These are phyloP conservation scores for Psix sp. DNA, from an alignment of 1,140 invertebrate species.

Conservation along the genomic window DNA sequence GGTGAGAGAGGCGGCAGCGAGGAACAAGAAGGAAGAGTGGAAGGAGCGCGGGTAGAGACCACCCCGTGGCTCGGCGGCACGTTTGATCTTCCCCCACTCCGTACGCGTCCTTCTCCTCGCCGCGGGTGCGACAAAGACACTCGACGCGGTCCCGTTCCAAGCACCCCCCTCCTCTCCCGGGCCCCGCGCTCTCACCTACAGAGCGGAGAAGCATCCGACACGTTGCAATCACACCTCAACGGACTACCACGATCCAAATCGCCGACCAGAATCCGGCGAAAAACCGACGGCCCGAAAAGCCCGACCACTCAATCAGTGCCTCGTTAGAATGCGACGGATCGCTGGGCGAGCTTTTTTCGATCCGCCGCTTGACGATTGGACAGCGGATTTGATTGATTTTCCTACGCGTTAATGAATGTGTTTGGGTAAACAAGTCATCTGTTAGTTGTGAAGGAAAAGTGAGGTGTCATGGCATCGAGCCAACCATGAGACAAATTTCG, in stretches of 20 bases:
- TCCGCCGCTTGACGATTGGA: neutral
- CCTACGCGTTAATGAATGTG: too few relatives aligned
- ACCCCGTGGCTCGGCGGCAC: constrained; percentile 77
- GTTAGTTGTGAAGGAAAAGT: too few relatives aligned
- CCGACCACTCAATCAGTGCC: constrained; percentile 49
- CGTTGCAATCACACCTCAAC: constrained; percentile 76
- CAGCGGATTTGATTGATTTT: too few relatives aligned
- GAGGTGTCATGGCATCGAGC: too few relatives aligned
- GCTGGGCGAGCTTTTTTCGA: constrained; percentile 26
- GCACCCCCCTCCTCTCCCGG: constrained; percentile 12
- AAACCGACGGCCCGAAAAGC: constrained; percentile 1
- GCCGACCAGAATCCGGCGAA: constrained; percentile 1
- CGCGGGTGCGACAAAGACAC: constrained; percentile 13
- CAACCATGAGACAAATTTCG: too few relatives aligned
- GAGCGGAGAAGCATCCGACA: constrained; percentile 70
- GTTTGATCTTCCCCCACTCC: constrained; percentile 77
- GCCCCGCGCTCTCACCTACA: constrained; percentile 68
- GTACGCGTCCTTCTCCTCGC: constrained; percentile 24
- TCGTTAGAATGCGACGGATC: constrained; percentile 32
- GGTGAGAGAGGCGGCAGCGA: constrained; percentile 63
- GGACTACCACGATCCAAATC: constrained; percentile 67
- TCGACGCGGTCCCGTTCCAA: constrained; percentile 46
- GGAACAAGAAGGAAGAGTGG: constrained; percentile 54
- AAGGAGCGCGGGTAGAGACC: constrained; percentile 72
- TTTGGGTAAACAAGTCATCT: too few relatives aligned